Evolutionary conservation across 2,888 invertebrate genomes (phyloP).

Genomic region (Andrena dorsata): DNA sequence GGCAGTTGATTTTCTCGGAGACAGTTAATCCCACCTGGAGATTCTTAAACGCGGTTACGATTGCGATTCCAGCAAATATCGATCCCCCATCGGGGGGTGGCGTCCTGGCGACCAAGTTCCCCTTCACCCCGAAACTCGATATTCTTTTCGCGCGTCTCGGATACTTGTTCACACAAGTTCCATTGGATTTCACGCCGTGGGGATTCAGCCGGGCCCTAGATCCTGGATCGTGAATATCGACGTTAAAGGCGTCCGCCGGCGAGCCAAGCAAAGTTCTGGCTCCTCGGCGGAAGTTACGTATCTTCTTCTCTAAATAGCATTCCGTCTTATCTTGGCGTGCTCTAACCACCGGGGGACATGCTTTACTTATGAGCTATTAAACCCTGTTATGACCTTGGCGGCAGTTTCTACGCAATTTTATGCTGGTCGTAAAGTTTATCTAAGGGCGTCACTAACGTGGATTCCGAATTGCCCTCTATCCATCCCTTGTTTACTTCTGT

Average conservation of each 20-base stretch:
- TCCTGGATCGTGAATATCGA: constrained; percentile 34
- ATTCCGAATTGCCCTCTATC: constrained; percentile 36
- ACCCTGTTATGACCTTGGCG: constrained; percentile 55
- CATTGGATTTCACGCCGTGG: neutral
- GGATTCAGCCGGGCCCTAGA: constrained; percentile 48
- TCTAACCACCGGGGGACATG: constrained; percentile 40
- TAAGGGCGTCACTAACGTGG: constrained; percentile 12
- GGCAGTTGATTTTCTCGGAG: neutral
- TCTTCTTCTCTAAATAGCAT: constrained; percentile 48
- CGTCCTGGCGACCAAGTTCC: neutral
- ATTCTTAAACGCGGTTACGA: neutral
- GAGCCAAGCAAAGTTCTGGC: constrained; percentile 22
- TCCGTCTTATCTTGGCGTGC: constrained; percentile 52
- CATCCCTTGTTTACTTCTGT: constrained; percentile 53
- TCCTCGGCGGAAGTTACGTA: constrained; percentile 50
- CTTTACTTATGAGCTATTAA: constrained; percentile 64
- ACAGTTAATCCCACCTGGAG: constrained; percentile 21
- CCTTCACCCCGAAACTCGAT: neutral
- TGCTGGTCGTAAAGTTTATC: constrained; percentile 63
- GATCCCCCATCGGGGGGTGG: no score
- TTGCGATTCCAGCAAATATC: neutral
- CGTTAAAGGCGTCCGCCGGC: constrained; percentile 33
- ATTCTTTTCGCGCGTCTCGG: neutral
- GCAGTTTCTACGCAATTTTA: constrained; percentile 40
- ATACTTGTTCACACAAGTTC: neutral